A percentile compares a stretch with the other conserved stretches of the same genome.
Evolutionary conservation across 2,888 invertebrate genomes (phyloP).

Genomic region (Asteroscopus sphinx): DNA sequence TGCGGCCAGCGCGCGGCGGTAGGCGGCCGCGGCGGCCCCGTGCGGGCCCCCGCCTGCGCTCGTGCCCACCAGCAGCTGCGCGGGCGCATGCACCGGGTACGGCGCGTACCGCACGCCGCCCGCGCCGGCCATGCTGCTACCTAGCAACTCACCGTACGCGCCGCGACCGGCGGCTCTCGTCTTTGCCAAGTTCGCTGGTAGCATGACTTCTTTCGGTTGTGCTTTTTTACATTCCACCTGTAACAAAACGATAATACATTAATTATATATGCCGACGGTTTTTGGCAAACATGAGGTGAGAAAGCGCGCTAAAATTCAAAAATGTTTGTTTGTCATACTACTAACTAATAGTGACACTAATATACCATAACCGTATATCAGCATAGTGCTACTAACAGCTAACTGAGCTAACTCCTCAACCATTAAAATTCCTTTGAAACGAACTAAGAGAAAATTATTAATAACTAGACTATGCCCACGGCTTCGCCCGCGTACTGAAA

Average conservation of each 20-base stretch:
- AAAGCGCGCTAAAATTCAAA: neutral
- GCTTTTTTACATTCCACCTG: constrained; percentile 99
- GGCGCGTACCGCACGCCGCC: constrained; percentile 91
- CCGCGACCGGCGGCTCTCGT: constrained; percentile 98
- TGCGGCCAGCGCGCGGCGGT: constrained; percentile 84
- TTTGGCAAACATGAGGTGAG: neutral
- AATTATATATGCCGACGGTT: neutral
- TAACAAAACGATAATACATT: constrained; percentile 65
- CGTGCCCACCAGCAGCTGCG: constrained; percentile 83
- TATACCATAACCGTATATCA: too few relatives aligned
- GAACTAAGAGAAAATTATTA: too few relatives aligned
- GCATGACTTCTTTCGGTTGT: constrained; percentile 99
- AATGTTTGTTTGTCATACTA: too few relatives aligned
- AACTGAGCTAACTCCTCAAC: too few relatives aligned
- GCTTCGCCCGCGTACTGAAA: too few relatives aligned
- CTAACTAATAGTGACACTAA: too few relatives aligned
- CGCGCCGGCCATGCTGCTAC: constrained; percentile 91
- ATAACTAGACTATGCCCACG: too few relatives aligned
- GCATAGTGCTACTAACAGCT: too few relatives aligned
- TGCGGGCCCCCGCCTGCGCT: constrained; percentile 75
- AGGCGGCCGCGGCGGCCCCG: constrained; percentile 79
- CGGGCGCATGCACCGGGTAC: constrained; percentile 89
- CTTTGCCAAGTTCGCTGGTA: constrained; percentile 98
- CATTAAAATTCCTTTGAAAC: too few relatives aligned
- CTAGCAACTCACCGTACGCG: constrained; percentile 99